These are phyloP conservation scores for Tupiocoris notatus DNA, from an alignment of 2,888 invertebrate species.

Conservation along the genomic window DNA sequence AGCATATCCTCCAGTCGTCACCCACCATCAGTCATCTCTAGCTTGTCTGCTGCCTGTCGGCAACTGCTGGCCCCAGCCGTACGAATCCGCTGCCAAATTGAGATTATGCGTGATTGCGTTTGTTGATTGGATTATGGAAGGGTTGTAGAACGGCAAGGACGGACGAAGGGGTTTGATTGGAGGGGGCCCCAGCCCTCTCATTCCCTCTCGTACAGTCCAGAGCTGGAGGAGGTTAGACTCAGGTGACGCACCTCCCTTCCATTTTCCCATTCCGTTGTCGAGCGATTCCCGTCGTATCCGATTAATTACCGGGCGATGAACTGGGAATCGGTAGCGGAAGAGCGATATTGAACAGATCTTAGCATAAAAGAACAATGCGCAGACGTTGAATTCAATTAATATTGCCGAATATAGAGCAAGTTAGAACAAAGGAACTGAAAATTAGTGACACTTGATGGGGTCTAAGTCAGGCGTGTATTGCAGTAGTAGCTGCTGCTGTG, in stretches of 20 bases:
- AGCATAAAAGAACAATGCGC: not conserved
- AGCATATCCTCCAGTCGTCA: not conserved
- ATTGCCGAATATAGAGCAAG: too few relatives aligned
- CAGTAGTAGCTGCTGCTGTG: too few relatives aligned
- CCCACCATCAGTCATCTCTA: conserved; percentile 9
- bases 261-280: not conserved
- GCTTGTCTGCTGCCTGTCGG: not conserved
- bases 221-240: conserved; percentile 10
- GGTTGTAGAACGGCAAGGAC: not conserved
- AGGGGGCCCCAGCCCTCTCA: not conserved
- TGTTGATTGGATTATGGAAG: conserved; percentile 39
- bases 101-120: conserved; percentile 42
- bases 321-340: not conserved
- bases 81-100: conserved; percentile 31
- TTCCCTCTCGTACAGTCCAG: not conserved
- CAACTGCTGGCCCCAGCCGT: not conserved
- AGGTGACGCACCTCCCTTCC: conserved; percentile 27
- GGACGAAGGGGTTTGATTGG: not conserved
- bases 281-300: conserved; percentile 9
- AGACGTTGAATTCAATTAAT: not conserved
- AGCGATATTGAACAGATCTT: not conserved
- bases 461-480: too few relatives aligned
- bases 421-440: too few relatives aligned
- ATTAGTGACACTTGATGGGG: too few relatives aligned
- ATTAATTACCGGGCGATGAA: conserved; percentile 35